Conservation (phyloP, 2,797 vertebrate species). For the Sparus aurata region DNA sequence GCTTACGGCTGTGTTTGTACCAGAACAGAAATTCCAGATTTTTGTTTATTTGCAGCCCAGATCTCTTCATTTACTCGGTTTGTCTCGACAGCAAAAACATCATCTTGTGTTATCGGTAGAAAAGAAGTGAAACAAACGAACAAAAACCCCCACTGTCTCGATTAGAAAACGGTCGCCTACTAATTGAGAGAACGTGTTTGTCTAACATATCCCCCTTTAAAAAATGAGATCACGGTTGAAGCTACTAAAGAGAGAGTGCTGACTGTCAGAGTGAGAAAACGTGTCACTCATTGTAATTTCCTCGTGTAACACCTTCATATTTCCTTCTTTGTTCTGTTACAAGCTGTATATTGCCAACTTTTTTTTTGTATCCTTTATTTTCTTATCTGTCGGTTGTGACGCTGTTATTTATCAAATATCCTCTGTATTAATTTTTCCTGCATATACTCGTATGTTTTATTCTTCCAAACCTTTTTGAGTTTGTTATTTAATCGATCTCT, state of each 20-base stretch:
- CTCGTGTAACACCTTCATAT: neutral
- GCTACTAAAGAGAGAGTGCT: constrained; percentile 10
- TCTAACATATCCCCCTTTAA: constrained; percentile 11
- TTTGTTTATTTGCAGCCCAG: constrained; percentile 31
- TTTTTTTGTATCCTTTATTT: constrained; percentile 40
- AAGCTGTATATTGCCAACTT: constrained; percentile 56
- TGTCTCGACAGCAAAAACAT: constrained; percentile 15
- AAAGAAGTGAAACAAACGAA: neutral
- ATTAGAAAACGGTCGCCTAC: too few relatives aligned
- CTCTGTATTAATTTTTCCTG: constrained; percentile 1
- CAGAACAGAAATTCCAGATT: constrained; percentile 17
- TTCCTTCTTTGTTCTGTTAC: constrained; percentile 55
- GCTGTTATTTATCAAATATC: constrained; percentile 61
- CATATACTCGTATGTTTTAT: constrained; percentile 15
- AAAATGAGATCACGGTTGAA: neutral
- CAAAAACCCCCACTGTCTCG: neutral
- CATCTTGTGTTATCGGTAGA: neutral
- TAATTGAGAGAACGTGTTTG: neutral
- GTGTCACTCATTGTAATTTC: neutral
- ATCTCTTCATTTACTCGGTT: constrained; percentile 14
- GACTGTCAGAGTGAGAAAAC: neutral
- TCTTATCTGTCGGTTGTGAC: neutral
- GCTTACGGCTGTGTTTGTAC: constrained; percentile 16
- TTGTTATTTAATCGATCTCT: neutral
- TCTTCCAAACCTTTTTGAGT: neutral